Conservation (phyloP, 2,888 invertebrate genomes). For the Lampropteryx suffumata region DNA sequence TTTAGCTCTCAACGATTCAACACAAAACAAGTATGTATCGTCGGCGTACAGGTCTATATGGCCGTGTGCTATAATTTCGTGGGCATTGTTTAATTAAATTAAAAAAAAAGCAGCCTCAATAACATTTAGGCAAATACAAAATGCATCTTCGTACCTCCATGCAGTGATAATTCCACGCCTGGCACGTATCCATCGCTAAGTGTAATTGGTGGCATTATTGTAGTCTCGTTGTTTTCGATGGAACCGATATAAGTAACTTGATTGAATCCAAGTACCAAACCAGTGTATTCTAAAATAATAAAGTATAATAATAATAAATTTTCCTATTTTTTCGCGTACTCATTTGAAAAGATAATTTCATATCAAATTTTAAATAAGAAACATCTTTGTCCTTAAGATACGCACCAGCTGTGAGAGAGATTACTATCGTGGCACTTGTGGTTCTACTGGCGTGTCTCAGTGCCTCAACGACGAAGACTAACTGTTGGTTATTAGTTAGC, state of each 20-base stretch:
- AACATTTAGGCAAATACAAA: too few relatives aligned
- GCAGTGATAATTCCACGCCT: slow-evolving; percentile 37
- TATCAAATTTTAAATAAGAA: too few relatives aligned
- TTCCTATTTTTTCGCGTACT: too few relatives aligned
- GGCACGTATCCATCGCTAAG: slow-evolving; percentile 39
- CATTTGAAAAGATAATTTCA: too few relatives aligned
- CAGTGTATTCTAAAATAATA: slow-evolving; percentile 30
- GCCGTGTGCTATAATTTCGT: too few relatives aligned
- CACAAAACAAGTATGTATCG: too few relatives aligned
- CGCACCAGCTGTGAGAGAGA: slow-evolving; percentile 13
- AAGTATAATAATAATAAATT: too few relatives aligned
- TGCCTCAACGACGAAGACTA: slow-evolving; percentile 36
- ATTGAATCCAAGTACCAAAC: slow-evolving; percentile 38
- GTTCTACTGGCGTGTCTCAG: slow-evolving; percentile 15
- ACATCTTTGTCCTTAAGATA: too few relatives aligned
- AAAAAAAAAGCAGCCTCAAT: too few relatives aligned
- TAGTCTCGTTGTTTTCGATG: slow-evolving; percentile 27
- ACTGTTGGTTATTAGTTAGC: slow-evolving; percentile 37
- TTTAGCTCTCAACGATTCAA: too few relatives aligned
- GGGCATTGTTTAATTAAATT: too few relatives aligned
- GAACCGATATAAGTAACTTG: slow-evolving; percentile 37
- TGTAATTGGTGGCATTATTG: slow-evolving; percentile 35
- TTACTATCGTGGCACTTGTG: slow-evolving; percentile 28
- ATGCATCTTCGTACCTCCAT: slow-evolving; percentile 37
- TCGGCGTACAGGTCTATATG: too few relatives aligned